phyloP scores from a whole-genome alignment of 1,140 invertebrate genomes.

The Polyergus mexicanus region DNA sequence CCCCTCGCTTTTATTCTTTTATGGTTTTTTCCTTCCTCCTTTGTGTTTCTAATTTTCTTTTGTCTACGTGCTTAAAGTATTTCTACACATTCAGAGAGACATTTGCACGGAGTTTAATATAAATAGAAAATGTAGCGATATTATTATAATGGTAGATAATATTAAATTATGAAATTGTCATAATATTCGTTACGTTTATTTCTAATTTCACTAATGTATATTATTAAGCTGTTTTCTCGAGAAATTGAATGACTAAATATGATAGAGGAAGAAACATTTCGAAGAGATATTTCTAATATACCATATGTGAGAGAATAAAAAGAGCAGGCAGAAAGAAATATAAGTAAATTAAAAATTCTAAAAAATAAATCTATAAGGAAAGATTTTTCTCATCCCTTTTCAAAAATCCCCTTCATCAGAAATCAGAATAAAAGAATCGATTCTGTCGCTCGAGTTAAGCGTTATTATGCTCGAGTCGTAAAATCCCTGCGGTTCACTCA shows the following conservation, averaged over 20 bases:
- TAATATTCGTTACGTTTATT: slow-evolving; percentile 13
- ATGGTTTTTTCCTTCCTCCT: neutral
- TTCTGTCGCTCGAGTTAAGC: slow-evolving; percentile 60
- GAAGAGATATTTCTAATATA: neutral
- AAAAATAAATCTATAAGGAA: slow-evolving; percentile 30
- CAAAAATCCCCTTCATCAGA: too few relatives aligned
- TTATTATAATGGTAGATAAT: slow-evolving; percentile 30
- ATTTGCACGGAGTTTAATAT: slow-evolving; percentile 21
- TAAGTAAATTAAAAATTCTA: slow-evolving; percentile 12
- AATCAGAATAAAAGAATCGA: slow-evolving; percentile 41
- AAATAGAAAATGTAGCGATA: slow-evolving; percentile 18
- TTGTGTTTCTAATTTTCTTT: slow-evolving; percentile 1
- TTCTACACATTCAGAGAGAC: slow-evolving; percentile 38
- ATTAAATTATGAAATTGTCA: neutral
- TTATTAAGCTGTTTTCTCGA: slow-evolving; percentile 11
- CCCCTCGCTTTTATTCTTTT: slow-evolving; percentile 40
- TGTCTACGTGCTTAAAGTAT: slow-evolving; percentile 29
- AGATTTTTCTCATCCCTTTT: neutral
- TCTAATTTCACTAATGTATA: neutral
- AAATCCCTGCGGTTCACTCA: slow-evolving; percentile 52
- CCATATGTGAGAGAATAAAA: neutral
- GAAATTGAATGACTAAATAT: slow-evolving; percentile 5
- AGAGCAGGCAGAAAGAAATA: neutral
- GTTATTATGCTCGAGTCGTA: slow-evolving; percentile 47
- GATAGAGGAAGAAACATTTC: slow-evolving; percentile 3